A percentile compares a stretch with the other conserved stretches of the same genome.
Conservation (phyloP, 2,113 vertebrate genomes). For the Aegotheles bennettii region DNA sequence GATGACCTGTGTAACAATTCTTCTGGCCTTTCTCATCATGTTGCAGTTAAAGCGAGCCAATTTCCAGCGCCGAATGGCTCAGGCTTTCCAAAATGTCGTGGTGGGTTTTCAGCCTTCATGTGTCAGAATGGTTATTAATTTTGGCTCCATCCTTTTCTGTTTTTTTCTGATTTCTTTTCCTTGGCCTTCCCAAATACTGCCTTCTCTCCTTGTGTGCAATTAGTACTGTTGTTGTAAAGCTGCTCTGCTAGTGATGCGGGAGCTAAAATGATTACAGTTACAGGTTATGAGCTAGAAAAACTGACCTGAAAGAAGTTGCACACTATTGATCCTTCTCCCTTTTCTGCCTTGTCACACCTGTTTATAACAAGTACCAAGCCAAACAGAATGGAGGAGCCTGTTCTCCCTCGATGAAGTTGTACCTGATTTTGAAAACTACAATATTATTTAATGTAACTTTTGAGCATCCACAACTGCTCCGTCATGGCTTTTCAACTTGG, state of each 20-base stretch:
- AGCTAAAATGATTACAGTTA: not conserved
- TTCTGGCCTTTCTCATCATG: slow-evolving; percentile 86
- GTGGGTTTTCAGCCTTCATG: slow-evolving; percentile 11
- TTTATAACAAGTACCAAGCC: not conserved
- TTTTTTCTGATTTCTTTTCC: not conserved
- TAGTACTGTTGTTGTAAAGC: not conserved
- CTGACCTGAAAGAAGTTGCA: not conserved
- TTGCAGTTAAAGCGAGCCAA: slow-evolving; percentile 82
- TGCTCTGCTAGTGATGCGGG: not conserved
- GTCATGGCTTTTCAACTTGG: not conserved
- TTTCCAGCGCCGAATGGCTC: slow-evolving; percentile 84
- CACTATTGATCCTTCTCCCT: not conserved
- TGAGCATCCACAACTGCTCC: not conserved
- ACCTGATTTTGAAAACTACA: not conserved
- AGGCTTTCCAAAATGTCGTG: slow-evolving; percentile 85
- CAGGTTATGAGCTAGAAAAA: not conserved
- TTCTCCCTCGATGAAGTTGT: not conserved
- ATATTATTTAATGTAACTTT: not conserved
- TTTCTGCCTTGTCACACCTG: not conserved
- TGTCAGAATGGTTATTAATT: not conserved
- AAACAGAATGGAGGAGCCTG: not conserved
- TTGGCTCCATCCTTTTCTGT: not conserved
- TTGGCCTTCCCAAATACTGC: not conserved
- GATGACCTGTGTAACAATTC: slow-evolving; percentile 88
- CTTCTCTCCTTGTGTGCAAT: not conserved